Conservation (phyloP, 2,113 vertebrate species). For the Protobothrops flavoviridis region DNA sequence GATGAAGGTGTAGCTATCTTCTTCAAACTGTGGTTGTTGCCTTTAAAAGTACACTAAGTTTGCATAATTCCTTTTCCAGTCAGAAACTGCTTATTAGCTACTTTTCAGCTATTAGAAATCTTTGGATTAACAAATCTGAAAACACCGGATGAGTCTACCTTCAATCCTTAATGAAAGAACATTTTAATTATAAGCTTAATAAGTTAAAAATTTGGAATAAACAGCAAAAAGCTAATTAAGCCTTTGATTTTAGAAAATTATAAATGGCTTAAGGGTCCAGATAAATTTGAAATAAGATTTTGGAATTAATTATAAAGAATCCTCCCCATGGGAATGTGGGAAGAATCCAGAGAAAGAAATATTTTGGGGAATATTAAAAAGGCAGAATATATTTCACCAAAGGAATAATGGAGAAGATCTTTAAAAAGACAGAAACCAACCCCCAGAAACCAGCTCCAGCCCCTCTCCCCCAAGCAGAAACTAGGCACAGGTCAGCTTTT, state of each 20-base stretch:
- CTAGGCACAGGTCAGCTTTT: too few relatives aligned
- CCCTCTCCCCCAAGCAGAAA: too few relatives aligned
- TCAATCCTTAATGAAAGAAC: background rate
- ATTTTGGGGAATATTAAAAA: too few relatives aligned
- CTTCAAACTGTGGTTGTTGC: background rate
- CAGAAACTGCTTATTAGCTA: background rate
- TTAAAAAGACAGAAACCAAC: too few relatives aligned
- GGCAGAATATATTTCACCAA: too few relatives aligned
- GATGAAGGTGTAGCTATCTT: background rate
- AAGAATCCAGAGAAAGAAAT: too few relatives aligned
- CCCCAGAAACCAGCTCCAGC: too few relatives aligned
- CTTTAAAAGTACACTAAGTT: background rate
- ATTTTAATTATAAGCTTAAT: background rate
- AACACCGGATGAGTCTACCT: background rate
- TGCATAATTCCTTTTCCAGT: background rate
- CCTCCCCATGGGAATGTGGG: background rate
- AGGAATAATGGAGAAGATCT: too few relatives aligned
- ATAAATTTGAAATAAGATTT: background rate
- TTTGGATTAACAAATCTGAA: background rate
- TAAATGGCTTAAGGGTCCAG: background rate
- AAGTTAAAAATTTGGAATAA: background rate
- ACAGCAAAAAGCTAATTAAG: background rate
- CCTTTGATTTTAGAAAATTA: background rate
- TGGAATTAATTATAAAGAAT: background rate
- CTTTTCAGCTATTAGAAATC: background rate